Percentiles rank a stretch among this genome's conserved stretches.
Evolutionary conservation across 2,113 vertebrate species (phyloP).

Genomic region (Paramisgurnus dabryanus): DNA sequence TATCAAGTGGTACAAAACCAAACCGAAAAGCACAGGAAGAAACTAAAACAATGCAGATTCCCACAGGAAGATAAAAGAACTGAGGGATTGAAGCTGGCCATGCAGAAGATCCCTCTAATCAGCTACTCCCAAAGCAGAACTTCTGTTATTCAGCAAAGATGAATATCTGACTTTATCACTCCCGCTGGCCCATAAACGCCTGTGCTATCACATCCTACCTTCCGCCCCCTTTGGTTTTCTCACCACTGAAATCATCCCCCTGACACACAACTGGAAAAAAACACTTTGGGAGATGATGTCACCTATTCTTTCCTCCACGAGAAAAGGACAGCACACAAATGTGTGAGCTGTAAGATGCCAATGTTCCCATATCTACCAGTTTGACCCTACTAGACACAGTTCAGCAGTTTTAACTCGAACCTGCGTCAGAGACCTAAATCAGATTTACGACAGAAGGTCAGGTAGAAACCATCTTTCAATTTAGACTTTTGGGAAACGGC

Average conservation of each 20-base stretch:
- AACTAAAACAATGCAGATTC: slow-evolving; percentile 21
- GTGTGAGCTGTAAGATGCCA: neutral
- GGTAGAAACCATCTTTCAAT: slow-evolving; percentile 14
- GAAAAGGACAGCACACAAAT: slow-evolving; percentile 6
- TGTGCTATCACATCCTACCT: neutral
- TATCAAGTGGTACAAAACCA: neutral
- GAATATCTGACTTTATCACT: slow-evolving; percentile 14
- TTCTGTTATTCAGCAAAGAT: neutral
- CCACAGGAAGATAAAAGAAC: slow-evolving; percentile 22
- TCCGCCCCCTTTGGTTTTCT: slow-evolving; percentile 4
- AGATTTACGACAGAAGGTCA: slow-evolving; percentile 31
- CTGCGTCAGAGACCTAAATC: slow-evolving; percentile 34
- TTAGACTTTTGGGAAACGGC: slow-evolving; percentile 14
- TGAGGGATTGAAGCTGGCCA: neutral
- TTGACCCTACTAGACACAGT: slow-evolving; percentile 49
- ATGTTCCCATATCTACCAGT: slow-evolving; percentile 50
- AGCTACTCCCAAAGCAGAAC: slow-evolving; percentile 9
- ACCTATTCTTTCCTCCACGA: slow-evolving; percentile 8
- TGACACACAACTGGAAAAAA: slow-evolving; percentile 21
- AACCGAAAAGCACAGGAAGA: neutral
- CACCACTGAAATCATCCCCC: slow-evolving; percentile 19
- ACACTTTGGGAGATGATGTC: slow-evolving; percentile 25
- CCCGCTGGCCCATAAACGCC: neutral
- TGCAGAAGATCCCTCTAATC: slow-evolving; percentile 17
- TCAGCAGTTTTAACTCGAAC: slow-evolving; percentile 19